Base-by-base conservation (phyloP, 2,113 vertebrate species). In the Lophura nycthemera region DNA sequence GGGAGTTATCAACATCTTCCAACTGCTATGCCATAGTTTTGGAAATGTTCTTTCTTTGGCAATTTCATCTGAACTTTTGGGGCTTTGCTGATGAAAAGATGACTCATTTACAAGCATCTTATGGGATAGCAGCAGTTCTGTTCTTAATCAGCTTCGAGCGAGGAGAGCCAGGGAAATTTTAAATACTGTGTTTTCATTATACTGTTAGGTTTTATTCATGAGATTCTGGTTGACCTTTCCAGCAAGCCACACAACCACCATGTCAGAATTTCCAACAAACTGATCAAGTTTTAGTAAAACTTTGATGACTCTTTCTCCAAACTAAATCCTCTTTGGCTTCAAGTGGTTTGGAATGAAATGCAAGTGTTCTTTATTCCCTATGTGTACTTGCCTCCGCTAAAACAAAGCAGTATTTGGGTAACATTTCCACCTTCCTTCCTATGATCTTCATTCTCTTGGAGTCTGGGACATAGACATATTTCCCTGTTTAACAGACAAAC, bases 141-240 rank as follows among this genome's bases (percentile, higher is more conserved):
- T 40, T 92, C 84, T 52, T 93, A 92, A 95, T 92, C 83, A 90
- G 29, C 76, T 78, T 69, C 36, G 42, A 94, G 92, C 60, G 80
- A 81, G 77, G 86, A 90, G 36, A 95, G 73, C 73, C 86, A 86
- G 76, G 47, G 88, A 94, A 96, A 90, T 93, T 95, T 96, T 92
- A 93, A 95, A 94, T 86, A 70, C 79, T 93, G 38, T 72, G 88
- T 80, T 95, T 96, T 93, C 76, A 86, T 96, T 88, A 79, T n/a
- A 50, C 56, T 50, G 74, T 81, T 83, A 56, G 71, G n/a, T 82
- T 95, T 83, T 95, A 94, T 95, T 95, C 86, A 93, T 95, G 88
- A 95, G 89, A 83, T 92, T 96, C 93, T 95, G 72, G 65, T 84
- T 94, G 93, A 94, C 93, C 94, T 95, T 97, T 96, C 92, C 88